Evolutionary conservation across 2,888 invertebrate genomes (phyloP), one percentile per base, ranked within the genome.

Genomic region (Mimachlamys varia): DNA sequence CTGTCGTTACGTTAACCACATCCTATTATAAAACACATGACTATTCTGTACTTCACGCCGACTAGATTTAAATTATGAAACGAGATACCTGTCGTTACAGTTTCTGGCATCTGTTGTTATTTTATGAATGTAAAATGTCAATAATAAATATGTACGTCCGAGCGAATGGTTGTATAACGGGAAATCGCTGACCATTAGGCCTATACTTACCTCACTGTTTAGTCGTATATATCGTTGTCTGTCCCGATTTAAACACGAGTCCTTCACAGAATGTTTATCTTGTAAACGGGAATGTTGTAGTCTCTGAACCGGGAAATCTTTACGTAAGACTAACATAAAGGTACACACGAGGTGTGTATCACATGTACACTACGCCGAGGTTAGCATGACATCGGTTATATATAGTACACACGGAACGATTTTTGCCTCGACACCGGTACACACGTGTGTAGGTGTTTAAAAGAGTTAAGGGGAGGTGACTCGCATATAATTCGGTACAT

Each of bases 401-500:
- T 76, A n/a, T n/a, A n/a, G 27, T 76, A 76, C 62, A 15, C 12
- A 33, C 12, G 10, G 76, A 62, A 62, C 62, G 22, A 0, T 7
- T 33, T 76, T 76, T 76, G 76, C 76, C 76, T 76, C 27, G 76
- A 76, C 76, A 76, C 76, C 76, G 76, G 27, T 27, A 27, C 76
- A 76, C 33, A 76, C 27, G 33, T 76, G 76, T 33, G 76, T 33
- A 76, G 12, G 33, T 76, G 76, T 27, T 5, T n/a, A n/a, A n/a
- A 12, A 12, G 27, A 1, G 33, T 76, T 27, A 33, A 76, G 33
- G 76, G 76, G 76, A 33, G 76, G 1, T 76, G 33, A 76, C 76
- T 76, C 76, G 76, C 12, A 27, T 13, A 76, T 0, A 13, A 7
- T 53, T 53, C 53, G 53, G 19, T 27, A n/a, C 22, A 62, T 0